A percentile compares a stretch with the other conserved stretches of the same genome.
phyloP scores from a whole-genome alignment of 30 jellyfish, hydroid and myxozoan genomes.

The Hydractinia symbiolongicarpus region DNA sequence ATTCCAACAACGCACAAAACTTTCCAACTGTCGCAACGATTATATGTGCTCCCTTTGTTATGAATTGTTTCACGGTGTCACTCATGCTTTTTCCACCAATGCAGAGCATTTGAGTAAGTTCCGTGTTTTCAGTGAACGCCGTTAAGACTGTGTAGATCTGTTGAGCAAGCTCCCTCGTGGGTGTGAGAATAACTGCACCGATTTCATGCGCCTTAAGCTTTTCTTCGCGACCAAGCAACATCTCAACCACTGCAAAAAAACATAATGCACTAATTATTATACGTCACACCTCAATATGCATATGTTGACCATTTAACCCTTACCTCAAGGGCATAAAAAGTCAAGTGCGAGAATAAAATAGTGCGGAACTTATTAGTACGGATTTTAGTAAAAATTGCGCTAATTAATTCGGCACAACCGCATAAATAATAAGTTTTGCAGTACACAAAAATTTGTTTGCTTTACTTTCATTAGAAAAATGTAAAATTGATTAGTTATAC shows the following conservation, averaged over 20 bases:
- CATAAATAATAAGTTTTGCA: no score
- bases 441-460: no score
- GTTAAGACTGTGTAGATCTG: conserved; percentile 66
- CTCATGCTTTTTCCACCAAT: conserved; percentile 83
- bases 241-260: conserved; percentile 39
- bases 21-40: conserved; percentile 88
- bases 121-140: conserved; percentile 10
- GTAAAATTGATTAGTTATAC: no score
- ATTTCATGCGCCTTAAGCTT: conserved; percentile 28
- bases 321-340: no score
- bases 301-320: no score
- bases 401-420: no score
- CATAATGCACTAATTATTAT: background rate
- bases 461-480: no score
- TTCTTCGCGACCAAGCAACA: conserved; percentile 27
- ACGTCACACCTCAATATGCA: no score
- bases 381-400: no score
- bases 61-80: conserved; percentile 40
- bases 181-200: conserved; percentile 78
- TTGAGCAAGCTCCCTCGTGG: conserved; percentile 91
- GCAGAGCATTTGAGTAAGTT: conserved; percentile 40
- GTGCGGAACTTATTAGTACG: no score
- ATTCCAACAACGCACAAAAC: conserved; percentile 51
- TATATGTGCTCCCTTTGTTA: conserved; percentile 66
- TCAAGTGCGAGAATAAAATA: no score